Conservation (phyloP, 2,888 invertebrate species). For the Epinotia bilunana region DNA sequence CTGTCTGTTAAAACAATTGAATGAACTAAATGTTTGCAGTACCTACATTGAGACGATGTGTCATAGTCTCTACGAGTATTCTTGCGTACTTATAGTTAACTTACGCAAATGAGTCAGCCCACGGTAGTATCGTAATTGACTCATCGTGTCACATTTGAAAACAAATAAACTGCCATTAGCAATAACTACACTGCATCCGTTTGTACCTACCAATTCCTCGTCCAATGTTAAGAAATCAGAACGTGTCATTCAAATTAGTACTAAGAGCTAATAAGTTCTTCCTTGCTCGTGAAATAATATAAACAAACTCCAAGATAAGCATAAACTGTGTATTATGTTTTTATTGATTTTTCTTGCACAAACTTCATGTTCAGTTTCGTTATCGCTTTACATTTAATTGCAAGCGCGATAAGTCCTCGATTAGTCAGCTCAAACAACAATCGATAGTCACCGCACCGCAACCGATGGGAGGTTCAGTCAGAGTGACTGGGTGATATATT, state of each 20-base stretch:
- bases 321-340: background rate
- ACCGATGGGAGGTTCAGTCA: constrained; percentile 8
- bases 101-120: constrained; percentile 69
- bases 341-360: constrained; percentile 24
- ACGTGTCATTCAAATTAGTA: background rate
- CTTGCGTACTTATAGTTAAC: constrained; percentile 60
- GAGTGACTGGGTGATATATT: background rate
- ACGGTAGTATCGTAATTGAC: constrained; percentile 69
- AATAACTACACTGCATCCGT: constrained; percentile 2
- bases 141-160: constrained; percentile 54
- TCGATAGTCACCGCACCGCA: constrained; percentile 36
- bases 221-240: background rate
- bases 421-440: constrained; percentile 30
- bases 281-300: background rate
- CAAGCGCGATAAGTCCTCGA: constrained; percentile 36
- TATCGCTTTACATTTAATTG: constrained; percentile 41
- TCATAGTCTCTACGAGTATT: constrained; percentile 65
- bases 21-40: constrained; percentile 56
- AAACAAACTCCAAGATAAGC: background rate
- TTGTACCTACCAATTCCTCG: background rate
- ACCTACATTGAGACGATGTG: constrained; percentile 59
- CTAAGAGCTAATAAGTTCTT: background rate
- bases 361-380: constrained; percentile 24
- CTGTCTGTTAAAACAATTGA: constrained; percentile 59
- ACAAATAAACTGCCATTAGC: constrained; percentile 31